Evolutionary conservation across 2,113 vertebrate genomes (phyloP).

Genomic region (Alouatta palliata): DNA sequence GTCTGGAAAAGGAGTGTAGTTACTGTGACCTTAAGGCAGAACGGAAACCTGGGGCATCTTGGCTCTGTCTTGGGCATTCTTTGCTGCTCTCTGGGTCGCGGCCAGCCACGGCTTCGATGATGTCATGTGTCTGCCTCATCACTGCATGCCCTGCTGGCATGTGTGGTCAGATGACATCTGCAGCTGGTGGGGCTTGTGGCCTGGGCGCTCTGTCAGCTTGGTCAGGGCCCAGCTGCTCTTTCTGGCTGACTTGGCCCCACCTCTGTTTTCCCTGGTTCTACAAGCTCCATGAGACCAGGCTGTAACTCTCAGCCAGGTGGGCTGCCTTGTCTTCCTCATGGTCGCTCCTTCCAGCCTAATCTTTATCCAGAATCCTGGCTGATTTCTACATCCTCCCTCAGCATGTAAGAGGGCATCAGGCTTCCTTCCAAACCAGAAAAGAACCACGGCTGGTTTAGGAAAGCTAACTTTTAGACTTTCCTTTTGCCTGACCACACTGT

Average conservation of each 20-base stretch:
- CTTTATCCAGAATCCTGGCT: not conserved
- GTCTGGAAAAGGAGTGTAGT: not conserved
- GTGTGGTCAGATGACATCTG: not conserved
- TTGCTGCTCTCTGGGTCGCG: not conserved
- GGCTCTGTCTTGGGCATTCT: not conserved
- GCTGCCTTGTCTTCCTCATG: not conserved
- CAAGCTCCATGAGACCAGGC: not conserved
- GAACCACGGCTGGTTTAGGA: not conserved
- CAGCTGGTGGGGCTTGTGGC: not conserved
- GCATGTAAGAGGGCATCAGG: not conserved
- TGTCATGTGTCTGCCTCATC: not conserved
- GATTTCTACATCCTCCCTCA: not conserved
- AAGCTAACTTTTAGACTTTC: not conserved
- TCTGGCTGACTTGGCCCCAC: not conserved
- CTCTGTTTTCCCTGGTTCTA: not conserved
- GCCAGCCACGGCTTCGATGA: rapidly evolving
- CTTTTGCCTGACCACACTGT: not conserved
- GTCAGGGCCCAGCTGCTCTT: not conserved
- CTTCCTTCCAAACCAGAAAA: not conserved
- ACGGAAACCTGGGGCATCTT: not conserved
- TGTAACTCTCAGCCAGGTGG: not conserved
- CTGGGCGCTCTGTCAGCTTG: not conserved
- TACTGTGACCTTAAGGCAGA: not conserved
- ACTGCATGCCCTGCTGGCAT: not conserved
- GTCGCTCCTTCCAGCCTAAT: not conserved